These are phyloP conservation scores for Cinclus mexicanus DNA, from an alignment of 2,113 vertebrate species.

Conservation along the genomic window DNA sequence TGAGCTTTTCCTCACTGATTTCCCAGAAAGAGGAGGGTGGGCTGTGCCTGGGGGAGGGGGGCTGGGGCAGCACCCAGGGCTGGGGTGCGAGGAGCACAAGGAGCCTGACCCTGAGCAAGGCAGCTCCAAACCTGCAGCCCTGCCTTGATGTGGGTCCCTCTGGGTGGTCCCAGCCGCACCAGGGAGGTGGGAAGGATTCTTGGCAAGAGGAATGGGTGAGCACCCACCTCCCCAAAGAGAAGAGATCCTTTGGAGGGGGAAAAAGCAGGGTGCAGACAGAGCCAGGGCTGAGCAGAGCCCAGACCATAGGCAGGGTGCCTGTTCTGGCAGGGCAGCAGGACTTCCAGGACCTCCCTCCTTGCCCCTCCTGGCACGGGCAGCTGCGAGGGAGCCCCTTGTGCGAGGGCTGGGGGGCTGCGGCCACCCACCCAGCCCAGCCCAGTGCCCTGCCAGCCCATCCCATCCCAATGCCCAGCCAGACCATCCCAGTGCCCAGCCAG, in stretches of 20 bases:
- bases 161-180: accelerated
- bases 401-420: not conserved
- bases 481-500: not conserved
- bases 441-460: too few species aligned
- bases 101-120: not conserved
- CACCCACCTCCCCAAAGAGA: not conserved
- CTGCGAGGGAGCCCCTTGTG: not conserved
- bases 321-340: too few species aligned
- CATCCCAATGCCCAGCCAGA: not conserved
- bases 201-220: not conserved
- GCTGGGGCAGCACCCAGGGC: not conserved
- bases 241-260: not conserved
- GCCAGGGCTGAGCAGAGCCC: not conserved
- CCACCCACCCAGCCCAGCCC: not conserved
- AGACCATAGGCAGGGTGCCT: not conserved
- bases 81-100: accelerated
- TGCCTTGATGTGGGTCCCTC: not conserved
- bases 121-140: not conserved
- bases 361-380: not conserved
- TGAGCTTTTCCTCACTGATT: not conserved
- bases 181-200: not conserved
- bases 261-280: accelerated
- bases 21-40: not conserved
- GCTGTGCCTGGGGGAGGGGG: not conserved
- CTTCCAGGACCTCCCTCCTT: not conserved